Percentiles rank a stretch among this genome's conserved stretches.
Evolutionary conservation across 1,140 invertebrate genomes (phyloP).

Genomic region (Lineus longissimus): DNA sequence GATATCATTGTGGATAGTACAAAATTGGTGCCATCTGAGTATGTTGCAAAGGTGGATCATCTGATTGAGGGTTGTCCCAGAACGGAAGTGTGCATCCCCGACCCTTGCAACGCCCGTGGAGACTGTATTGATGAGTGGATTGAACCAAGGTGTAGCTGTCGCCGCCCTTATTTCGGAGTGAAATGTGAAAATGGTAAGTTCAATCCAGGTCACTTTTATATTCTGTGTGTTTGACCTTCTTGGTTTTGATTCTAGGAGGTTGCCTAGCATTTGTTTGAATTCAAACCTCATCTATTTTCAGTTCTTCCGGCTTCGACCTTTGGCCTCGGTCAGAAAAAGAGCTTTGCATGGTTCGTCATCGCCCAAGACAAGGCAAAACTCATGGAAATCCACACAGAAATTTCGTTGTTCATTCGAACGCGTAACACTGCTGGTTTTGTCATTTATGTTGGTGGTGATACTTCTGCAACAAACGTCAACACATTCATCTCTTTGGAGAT

Average conservation of each 20-base stretch:
- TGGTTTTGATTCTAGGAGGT: conserved; percentile 4
- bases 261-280: too few species aligned
- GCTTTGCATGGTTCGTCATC: conserved; percentile 53
- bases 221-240: background rate
- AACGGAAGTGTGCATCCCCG: conserved; percentile 75
- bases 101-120: conserved; percentile 82
- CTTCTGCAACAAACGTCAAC: background rate
- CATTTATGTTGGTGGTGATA: conserved; percentile 72
- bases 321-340: conserved; percentile 74
- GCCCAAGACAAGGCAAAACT: conserved; percentile 64
- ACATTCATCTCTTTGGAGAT: conserved; percentile 57
- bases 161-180: conserved; percentile 78
- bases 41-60: background rate
- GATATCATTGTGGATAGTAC: conserved; percentile 82
- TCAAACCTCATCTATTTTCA: conserved; percentile 39
- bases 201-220: background rate
- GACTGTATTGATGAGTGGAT: conserved; percentile 85
- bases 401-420: conserved; percentile 89
- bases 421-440: conserved; percentile 77
- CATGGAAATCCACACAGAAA: conserved; percentile 78
- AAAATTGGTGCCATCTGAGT: conserved; percentile 60
- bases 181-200: conserved; percentile 80
- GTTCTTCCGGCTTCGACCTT: conserved; percentile 86
- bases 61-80: conserved; percentile 66
- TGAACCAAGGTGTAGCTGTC: conserved; percentile 79